Conservation (phyloP, 2,888 invertebrate genomes). For the Smittia aterrima region DNA sequence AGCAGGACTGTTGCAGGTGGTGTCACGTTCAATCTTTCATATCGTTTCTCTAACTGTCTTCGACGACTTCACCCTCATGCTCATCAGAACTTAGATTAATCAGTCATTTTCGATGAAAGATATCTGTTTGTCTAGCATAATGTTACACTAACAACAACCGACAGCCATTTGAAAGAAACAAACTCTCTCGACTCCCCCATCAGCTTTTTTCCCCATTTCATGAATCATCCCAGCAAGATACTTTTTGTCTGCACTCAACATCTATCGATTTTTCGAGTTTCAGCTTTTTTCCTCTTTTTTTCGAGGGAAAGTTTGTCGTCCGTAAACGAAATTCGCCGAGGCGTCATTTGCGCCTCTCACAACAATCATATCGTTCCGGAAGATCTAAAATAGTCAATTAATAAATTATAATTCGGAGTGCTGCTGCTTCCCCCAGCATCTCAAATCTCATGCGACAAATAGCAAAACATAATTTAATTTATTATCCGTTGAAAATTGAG, state of each 20-base stretch:
- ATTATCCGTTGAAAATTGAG: slow-evolving; percentile 10
- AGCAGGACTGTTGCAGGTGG: background rate
- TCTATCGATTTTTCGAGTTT: slow-evolving; percentile 6
- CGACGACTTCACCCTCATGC: background rate
- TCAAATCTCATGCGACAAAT: slow-evolving; percentile 10
- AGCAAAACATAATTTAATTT: slow-evolving; percentile 25
- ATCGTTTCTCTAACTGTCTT: background rate
- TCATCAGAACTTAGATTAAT: background rate
- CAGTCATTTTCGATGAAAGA: slow-evolving; percentile 15
- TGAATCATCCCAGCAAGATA: slow-evolving; percentile 22
- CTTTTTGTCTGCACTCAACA: slow-evolving; percentile 22
- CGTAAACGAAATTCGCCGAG: background rate
- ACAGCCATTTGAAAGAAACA: slow-evolving; percentile 8
- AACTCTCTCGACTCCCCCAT: background rate
- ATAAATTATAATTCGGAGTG: background rate
- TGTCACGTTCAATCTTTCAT: background rate
- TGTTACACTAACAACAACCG: slow-evolving; percentile 10
- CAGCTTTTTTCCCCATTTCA: slow-evolving; percentile 6
- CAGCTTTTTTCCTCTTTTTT: background rate
- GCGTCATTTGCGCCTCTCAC: background rate
- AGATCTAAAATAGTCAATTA: slow-evolving; percentile 6
- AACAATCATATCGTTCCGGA: background rate
- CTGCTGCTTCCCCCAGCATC: background rate
- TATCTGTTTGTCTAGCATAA: slow-evolving; percentile 16
- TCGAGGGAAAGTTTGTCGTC: background rate